Percentiles rank a stretch among this genome's conserved stretches.
phyloP scores from a whole-genome alignment of 1,140 invertebrate species.

The Calliphora vicina region DNA sequence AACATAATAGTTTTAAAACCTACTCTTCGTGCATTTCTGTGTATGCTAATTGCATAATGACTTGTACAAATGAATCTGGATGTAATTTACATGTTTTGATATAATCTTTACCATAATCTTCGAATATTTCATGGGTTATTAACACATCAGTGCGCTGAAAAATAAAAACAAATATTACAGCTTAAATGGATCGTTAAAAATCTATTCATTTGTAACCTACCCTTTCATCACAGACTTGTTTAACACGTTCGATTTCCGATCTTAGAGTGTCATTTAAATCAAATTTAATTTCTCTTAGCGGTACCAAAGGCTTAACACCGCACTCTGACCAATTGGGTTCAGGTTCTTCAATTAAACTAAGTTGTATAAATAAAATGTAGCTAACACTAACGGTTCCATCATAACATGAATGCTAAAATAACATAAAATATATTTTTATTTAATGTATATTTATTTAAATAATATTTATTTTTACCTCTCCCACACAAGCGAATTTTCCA shows the following conservation, averaged over 20 bases:
- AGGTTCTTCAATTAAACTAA: conserved; percentile 58
- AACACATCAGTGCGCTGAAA: conserved; percentile 64
- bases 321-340: conserved; percentile 52
- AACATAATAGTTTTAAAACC: too few relatives aligned
- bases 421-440: neutral
- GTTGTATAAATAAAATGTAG: conserved; percentile 53
- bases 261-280: conserved; percentile 51
- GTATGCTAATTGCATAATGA: conserved; percentile 72
- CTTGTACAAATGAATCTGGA: conserved; percentile 72
- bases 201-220: conserved; percentile 38
- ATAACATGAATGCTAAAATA: conserved; percentile 65
- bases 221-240: conserved; percentile 49
- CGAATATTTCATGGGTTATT: conserved; percentile 60
- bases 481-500: conserved; percentile 62
- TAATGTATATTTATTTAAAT: neutral
- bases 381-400: conserved; percentile 68
- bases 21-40: conserved; percentile 51
- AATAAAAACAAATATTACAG: conserved; percentile 12
- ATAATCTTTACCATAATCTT: conserved; percentile 67
- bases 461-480: conserved; percentile 48
- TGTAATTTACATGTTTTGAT: conserved; percentile 66
- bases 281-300: conserved; percentile 51
- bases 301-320: neutral
- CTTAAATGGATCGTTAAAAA: neutral
- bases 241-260: conserved; percentile 52